Evolutionary conservation across 2,888 invertebrate genomes (phyloP), one percentile per base, ranked within the genome.

Genomic region (Rhingia rostrata): DNA sequence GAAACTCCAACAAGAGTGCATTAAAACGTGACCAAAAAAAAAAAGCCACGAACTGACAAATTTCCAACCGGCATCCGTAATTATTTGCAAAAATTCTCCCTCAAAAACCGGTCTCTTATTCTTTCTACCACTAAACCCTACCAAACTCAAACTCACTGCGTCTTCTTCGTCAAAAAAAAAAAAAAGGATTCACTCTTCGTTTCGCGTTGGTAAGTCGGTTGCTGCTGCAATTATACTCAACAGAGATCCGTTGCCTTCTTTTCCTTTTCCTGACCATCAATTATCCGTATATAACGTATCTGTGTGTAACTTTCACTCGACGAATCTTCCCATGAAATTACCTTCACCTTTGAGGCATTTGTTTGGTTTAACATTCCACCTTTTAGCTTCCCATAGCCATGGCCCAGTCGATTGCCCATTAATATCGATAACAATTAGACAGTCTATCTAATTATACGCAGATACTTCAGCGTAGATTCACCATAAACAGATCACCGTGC

Each of bases 261-360:
- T 83, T 39, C 53, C 51, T 63, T 54, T 74, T 49, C 60, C 41
- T 39, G 49, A 33, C 32, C 56, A 75, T 35, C 78, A 83, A 78
- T 79, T 63, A 78, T 41, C 49, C 41, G 41, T 39, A 51, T 39
- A 43, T 43, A 45, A 60, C 54, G 22, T 32, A 33, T 39, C 30
- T 22, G 30, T 39, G 73, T 49, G 79, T 39, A 84, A 84, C 84
- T 84, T 84, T 84, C 84, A 84, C 84, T 84, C 60, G 6, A 75
- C 63, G 75, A 72, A 79, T 83, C 79, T 83, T 79, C 73, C 77
- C 83, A 84, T 2, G 80, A 80, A 84, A 80, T 80, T 84, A 84
- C 84, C 84, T 84, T 80, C 84, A 84, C 84, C 84, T 84, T 80
- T 80, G 74, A 66, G 84, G 80, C 80, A 84, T 84, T 84, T 84